phyloP scores from a whole-genome alignment of 2,888 invertebrate species.

The Conomelus anceps region DNA sequence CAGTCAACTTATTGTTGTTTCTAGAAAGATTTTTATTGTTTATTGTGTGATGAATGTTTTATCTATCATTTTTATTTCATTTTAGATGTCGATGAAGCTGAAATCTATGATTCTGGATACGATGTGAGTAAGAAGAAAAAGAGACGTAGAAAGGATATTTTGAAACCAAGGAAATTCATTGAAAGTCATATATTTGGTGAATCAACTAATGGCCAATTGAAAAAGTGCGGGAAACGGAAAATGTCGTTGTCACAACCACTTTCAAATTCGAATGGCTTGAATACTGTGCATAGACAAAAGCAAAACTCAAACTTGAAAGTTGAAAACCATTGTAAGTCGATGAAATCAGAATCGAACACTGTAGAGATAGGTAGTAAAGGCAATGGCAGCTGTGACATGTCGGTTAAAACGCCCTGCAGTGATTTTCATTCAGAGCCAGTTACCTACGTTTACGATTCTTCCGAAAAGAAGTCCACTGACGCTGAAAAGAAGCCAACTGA shows the following conservation, averaged over 20 bases:
- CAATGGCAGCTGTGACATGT: background rate
- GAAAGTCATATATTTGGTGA: background rate
- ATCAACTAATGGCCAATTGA: background rate
- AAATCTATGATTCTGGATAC: slow-evolving; percentile 49
- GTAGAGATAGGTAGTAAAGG: background rate
- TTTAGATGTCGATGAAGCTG: slow-evolving; percentile 48
- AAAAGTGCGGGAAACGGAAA: background rate
- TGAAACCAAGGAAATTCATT: slow-evolving; percentile 31
- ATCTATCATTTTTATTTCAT: slow-evolving; percentile 23
- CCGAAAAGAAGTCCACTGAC: background rate
- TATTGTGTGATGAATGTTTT: background rate
- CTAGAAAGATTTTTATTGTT: background rate
- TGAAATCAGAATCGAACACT: background rate
- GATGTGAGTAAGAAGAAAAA: slow-evolving; percentile 45
- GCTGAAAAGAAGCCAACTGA: background rate
- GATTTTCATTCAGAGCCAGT: background rate
- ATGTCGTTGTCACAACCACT: background rate
- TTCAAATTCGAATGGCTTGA: background rate
- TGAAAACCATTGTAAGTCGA: no score
- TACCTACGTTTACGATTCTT: background rate
- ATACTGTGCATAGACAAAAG: background rate
- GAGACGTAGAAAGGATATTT: slow-evolving; percentile 28
- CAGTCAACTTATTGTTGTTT: no score
- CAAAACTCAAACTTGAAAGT: slow-evolving; percentile 30
- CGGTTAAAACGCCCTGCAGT: background rate